Base-by-base conservation (phyloP, 2,888 invertebrate species). In the Proisotoma minuta region DNA sequence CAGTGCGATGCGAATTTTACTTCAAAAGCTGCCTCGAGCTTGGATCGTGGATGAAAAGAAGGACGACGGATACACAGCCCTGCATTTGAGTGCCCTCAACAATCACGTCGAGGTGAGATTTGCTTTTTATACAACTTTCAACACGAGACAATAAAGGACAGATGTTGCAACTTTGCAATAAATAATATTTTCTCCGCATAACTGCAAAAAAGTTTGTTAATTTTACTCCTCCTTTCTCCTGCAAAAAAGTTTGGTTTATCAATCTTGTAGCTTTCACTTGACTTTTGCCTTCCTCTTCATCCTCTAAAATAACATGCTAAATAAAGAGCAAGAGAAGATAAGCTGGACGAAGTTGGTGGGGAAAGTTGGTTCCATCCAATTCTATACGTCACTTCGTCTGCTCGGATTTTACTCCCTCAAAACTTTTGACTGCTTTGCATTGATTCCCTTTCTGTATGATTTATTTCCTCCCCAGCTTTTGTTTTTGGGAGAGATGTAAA, bases 11-110 rank as follows among this genome's bases (percentile, higher is more conserved):
- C 87, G 93, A 77, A 92, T 95, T 76, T 84, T 97, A 76, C 82
- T 97, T 75, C 87, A 89, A 57, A 96, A 96, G 80, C 83, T 96
- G 65, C 93, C 93, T 34, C 85, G 96, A 24, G 88, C 92, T 2
- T 98, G 97, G 97, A 91, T 97, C 76, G 95, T 97, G 62, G 97
- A 98, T 78, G 97, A 98, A 80, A 96, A 95, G 76, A 98, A 98
- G 78, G 97, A 97, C 78, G 97, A 98, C 76, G 97, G 97, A 1
- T 43, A 43, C 18, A 43, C 20, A 43, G 43, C 18, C 20, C 18
- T 43, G 15, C n/a, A n/a, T n/a, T 34, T 34, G 15, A 10, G 34
- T 34, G 8, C 15, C 34, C 8, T 15, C 18, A 43, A 43, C 43
- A 12, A 12, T 43, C 43, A 43, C 20, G 43, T 4, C 4, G 15